These are phyloP conservation scores for Carassius auratus DNA, from an alignment of 2,113 vertebrate genomes.

Conservation along the genomic window DNA sequence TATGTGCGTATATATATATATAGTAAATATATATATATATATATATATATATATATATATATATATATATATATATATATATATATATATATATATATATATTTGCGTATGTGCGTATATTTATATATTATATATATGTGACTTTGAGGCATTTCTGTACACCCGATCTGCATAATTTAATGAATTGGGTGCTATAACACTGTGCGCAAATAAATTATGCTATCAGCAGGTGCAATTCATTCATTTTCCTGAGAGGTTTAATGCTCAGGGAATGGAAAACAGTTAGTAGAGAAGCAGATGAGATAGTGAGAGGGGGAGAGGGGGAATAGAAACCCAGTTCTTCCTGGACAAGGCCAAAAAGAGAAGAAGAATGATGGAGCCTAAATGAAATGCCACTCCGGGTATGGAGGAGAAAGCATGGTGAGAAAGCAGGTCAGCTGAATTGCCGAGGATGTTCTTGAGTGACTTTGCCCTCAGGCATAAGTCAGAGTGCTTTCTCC, in stretches of 20 bases:
- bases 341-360: slow-evolving; percentile 50
- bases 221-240: neutral
- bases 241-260: neutral
- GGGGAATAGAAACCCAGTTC: neutral
- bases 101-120: too few species aligned
- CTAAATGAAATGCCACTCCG: slow-evolving; percentile 74
- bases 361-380: slow-evolving; percentile 68
- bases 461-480: slow-evolving; percentile 66
- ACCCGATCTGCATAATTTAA: slow-evolving; percentile 15
- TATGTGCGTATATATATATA: too few species aligned
- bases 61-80: too few species aligned
- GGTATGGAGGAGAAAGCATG: slow-evolving; percentile 65
- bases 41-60: too few species aligned
- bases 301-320: neutral
- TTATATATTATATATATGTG: too few species aligned
- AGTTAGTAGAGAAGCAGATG: neutral
- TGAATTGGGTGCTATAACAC: neutral
- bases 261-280: neutral
- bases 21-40: too few species aligned
- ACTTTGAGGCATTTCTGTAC: neutral
- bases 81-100: too few species aligned
- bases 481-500: slow-evolving; percentile 45
- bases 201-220: neutral
- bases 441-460: slow-evolving; percentile 72
- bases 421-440: slow-evolving; percentile 71